Conservation (phyloP, 2,797 vertebrate genomes). For the Leuciscus waleckii region DNA sequence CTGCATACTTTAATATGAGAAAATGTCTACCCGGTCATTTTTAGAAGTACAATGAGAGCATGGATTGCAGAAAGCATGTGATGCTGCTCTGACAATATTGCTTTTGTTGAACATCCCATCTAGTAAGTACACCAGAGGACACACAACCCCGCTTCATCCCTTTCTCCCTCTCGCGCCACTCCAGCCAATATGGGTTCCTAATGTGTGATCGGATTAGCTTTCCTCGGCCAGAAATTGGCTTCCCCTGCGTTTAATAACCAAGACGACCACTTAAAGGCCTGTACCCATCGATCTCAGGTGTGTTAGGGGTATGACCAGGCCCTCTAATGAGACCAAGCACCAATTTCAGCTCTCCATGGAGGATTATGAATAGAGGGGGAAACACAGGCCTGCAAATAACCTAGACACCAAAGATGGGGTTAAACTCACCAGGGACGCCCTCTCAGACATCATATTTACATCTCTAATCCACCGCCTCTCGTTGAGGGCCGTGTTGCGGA, state of each 20-base stretch:
- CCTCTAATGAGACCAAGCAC: slow-evolving; percentile 73
- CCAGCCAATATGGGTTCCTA: slow-evolving; percentile 67
- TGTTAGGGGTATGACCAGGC: slow-evolving; percentile 52
- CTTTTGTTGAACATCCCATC: slow-evolving; percentile 31
- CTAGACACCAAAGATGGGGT: slow-evolving; percentile 48
- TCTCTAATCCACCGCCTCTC: slow-evolving; percentile 53
- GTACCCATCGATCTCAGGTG: slow-evolving; percentile 76
- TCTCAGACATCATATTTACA: slow-evolving; percentile 61
- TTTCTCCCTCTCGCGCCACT: slow-evolving; percentile 8
- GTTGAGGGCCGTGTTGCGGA: neutral
- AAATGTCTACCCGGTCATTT: neutral
- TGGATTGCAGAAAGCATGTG: slow-evolving; percentile 34
- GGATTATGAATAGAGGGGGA: slow-evolving; percentile 41
- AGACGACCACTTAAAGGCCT: slow-evolving; percentile 71
- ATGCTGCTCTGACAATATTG: slow-evolving; percentile 20
- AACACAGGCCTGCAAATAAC: slow-evolving; percentile 37
- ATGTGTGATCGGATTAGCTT: slow-evolving; percentile 79
- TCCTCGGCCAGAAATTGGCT: slow-evolving; percentile 67
- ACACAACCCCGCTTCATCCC: slow-evolving; percentile 59
- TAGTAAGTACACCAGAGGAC: slow-evolving; percentile 33
- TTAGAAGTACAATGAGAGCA: slow-evolving; percentile 6
- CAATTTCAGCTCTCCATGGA: slow-evolving; percentile 54
- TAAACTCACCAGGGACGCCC: slow-evolving; percentile 40
- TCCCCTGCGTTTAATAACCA: slow-evolving; percentile 79
- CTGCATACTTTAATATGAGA: neutral